A percentile compares a stretch with the other conserved stretches of the same genome.
Conservation (phyloP, 35 echinoderm and acorn worm species). For the Apostichopus californicus region DNA sequence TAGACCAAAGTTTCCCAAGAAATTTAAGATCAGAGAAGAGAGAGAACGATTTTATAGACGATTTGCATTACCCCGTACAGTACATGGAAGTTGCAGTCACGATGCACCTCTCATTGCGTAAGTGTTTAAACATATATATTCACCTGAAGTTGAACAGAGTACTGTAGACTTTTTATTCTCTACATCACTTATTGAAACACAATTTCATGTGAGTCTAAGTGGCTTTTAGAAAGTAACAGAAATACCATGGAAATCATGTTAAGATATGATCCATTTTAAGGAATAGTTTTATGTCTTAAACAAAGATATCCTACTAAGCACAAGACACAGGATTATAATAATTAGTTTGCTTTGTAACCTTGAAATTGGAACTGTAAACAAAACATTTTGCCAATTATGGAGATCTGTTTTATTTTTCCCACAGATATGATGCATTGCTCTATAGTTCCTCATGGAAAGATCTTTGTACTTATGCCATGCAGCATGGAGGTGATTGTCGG, state of each 20-base stretch:
- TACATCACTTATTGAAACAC: no score
- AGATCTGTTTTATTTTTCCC: background rate
- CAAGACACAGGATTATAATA: no score
- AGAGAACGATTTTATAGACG: slow-evolving; percentile 65
- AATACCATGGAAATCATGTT: no score
- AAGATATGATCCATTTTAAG: no score
- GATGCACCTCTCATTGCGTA: slow-evolving; percentile 98
- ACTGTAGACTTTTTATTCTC: no score
- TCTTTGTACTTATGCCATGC: slow-evolving; percentile 80
- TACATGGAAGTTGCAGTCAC: slow-evolving; percentile 68
- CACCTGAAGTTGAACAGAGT: no score
- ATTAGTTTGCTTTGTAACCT: no score
- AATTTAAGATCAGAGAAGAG: slow-evolving; percentile 76
- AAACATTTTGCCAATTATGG: background rate
- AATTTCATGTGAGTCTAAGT: no score
- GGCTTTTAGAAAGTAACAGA: no score
- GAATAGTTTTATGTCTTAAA: no score
- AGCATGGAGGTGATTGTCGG: slow-evolving; percentile 80
- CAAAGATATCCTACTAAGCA: no score
- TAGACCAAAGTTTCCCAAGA: slow-evolving; percentile 83
- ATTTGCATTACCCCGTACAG: slow-evolving; percentile 56
- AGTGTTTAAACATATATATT: background rate
- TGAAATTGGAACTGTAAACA: no score
- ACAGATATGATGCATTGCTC: slow-evolving; percentile 90
- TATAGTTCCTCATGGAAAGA: slow-evolving; percentile 77